Percentiles rank a stretch among this genome's conserved stretches.
Conservation (phyloP, 35 echinoderm and acorn worm genomes). For the Apostichopus japonicus region DNA sequence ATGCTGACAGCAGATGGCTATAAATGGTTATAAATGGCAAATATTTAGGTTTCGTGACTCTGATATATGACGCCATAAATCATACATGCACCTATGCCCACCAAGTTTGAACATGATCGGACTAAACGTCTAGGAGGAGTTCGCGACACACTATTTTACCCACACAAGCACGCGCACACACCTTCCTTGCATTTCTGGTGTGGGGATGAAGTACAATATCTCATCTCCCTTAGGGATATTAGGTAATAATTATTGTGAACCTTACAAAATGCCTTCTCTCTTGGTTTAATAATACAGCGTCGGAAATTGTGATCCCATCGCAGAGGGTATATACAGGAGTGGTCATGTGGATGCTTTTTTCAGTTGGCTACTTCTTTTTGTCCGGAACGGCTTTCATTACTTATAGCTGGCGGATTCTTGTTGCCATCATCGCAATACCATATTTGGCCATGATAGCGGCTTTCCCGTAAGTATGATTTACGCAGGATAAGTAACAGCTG, state of each 20-base stretch:
- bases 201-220: too few species aligned
- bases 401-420: constrained; percentile 9
- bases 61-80: neutral
- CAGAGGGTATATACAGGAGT: neutral
- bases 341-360: constrained; percentile 13
- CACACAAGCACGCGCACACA: neutral
- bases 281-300: neutral
- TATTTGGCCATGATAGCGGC: neutral
- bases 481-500: too few species aligned
- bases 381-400: constrained; percentile 14
- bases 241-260: neutral
- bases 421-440: neutral
- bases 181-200: too few species aligned
- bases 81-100: neutral
- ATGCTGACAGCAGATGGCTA: neutral
- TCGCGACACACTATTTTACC: neutral
- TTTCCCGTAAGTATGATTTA: neutral
- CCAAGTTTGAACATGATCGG: too few species aligned
- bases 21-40: neutral
- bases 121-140: too few species aligned
- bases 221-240: neutral
- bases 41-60: neutral
- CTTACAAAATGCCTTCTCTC: neutral
- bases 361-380: constrained; percentile 19
- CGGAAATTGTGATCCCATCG: neutral